Base-by-base conservation (phyloP, 1,140 invertebrate species). In the Leptinotarsa lineolata region DNA sequence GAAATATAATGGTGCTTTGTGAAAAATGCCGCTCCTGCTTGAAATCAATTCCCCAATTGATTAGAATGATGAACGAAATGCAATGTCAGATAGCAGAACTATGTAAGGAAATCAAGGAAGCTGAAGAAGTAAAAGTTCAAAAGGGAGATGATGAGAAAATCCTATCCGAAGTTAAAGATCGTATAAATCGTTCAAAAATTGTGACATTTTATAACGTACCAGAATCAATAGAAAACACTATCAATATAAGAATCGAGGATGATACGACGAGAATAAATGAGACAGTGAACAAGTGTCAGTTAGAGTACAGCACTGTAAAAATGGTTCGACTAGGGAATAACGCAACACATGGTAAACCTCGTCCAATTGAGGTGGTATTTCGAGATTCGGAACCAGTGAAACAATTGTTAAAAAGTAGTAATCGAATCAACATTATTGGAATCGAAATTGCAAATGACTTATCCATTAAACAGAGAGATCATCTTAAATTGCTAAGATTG, bases 71-170 rank as follows among this genome's bases (percentile, higher is more conserved):
- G 16, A 63, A 63, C 60, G 60, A 63, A 63, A 63, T 63, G 60
- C 60, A 63, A 63, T 21, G 60, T 22, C 20, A 22, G 22, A 22
- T 22, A 63, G 18, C 60, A 63, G 60, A 63, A 1, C n/a, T 63
- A 63, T 63, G 60, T 63, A 63, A 63, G 60, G 60, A 63, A 63
- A 63, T 63, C 22, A 63, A 63, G 60, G 60, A 63, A 63, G 60
- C 60, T 8, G 18, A 61, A 61, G 60, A 61, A 61, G 60, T 22
- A 21, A 61, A 24, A 24, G 20, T 63, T 22, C 20, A 63, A 5
- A 63, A 63, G 60, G 60, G 60, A 12, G 60, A 63, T 63, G 18
- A 63, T 24, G 60, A 63, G 60, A 16, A 63, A 63, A 63, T 22
- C 20, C 20, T 63, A 63, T 18, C 60, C 8, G 60, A 63, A 63